Base-by-base conservation (phyloP, 1,140 invertebrate species). In the Matsumurasca onukii region DNA sequence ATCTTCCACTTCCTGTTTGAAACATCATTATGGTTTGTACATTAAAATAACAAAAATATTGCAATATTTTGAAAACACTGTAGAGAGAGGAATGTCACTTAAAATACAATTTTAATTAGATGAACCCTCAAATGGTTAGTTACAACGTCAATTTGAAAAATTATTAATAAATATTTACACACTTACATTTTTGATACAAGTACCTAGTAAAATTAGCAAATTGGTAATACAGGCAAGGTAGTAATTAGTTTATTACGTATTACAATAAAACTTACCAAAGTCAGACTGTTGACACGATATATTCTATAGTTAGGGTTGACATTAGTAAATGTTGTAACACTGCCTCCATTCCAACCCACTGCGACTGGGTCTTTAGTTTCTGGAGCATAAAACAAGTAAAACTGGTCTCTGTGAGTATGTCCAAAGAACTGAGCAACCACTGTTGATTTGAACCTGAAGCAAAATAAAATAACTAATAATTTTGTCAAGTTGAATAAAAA, bases 271-370 rank as follows among this genome's bases (percentile, higher is more conserved):
- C 86, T 86, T 80, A 90, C 88, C 70, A 80, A 88, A 67, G 80
- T 84, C 3, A 75, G 76, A 13, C 80, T 76, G 73, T 93, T 86
- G 0, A 93, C 80, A 1, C 82, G 80, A 73, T 91, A 93, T 2
- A 94, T 83, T 73, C 89, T 86, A 75, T 93, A 97, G 64, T 92
- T 93, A 9, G 92, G 88, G 81, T 95, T 95, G 66, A 91, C 84
- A 69, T 86, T 75, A 0, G 79, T 74, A 61, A 80, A 89, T 0
- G 86, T 74, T 1, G 91, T 93, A 1, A 91, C 77, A 73, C 89
- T 89, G 17, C 91, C 92, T 0, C 86, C 88, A 66, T 93, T 90
- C 84, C 90, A 94, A 2, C 89, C 88, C 1, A 95, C 82, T 65
- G 82, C 85, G 0, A 87, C 84, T 0, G 90, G 76, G 68, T 82